Evolutionary conservation across 37 sponge, comb jelly and placozoan genomes (phyloP).

Genomic region (Aplysina aerophoba): DNA sequence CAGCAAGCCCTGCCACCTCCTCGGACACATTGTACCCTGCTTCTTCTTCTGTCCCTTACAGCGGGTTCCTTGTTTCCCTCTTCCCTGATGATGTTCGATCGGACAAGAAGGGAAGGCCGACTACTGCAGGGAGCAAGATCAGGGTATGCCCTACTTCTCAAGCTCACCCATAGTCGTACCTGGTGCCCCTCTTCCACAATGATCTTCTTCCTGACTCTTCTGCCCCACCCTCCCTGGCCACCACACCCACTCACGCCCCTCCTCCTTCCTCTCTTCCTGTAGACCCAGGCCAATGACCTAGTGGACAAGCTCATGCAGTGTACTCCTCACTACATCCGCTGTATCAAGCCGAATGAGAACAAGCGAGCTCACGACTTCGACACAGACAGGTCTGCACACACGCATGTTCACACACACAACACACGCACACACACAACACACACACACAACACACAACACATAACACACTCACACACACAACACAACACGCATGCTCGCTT

Average conservation of each 20-base stretch:
- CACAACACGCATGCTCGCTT: too few relatives aligned
- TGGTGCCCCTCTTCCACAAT: not conserved
- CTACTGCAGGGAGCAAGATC: constrained; percentile 89
- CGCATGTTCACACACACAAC: too few relatives aligned
- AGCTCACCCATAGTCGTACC: not conserved
- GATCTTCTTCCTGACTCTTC: not conserved
- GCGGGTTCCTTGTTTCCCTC: constrained; percentile 77
- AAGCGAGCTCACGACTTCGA: constrained; percentile 96
- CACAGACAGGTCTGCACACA: constrained; percentile 73
- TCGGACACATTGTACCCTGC: not conserved
- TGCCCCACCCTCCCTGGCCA: not conserved
- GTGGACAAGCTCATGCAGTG: constrained; percentile 89
- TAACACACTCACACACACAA: not conserved
- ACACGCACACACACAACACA: not conserved
- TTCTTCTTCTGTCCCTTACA: constrained; percentile 20
- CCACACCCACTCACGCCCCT: not conserved
- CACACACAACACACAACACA: not conserved
- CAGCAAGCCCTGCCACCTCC: not conserved
- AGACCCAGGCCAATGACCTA: constrained; percentile 94
- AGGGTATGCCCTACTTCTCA: constrained; percentile 45
- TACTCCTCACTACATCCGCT: constrained; percentile 97
- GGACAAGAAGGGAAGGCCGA: constrained; percentile 85
- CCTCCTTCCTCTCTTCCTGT: not conserved
- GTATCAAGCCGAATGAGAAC: constrained; percentile 98
- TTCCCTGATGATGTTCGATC: constrained; percentile 88